A percentile compares a stretch with the other conserved stretches of the same genome.
These are phyloP conservation scores for Tanytarsus gracilentus DNA, from an alignment of 2,888 invertebrate genomes.

Conservation along the genomic window DNA sequence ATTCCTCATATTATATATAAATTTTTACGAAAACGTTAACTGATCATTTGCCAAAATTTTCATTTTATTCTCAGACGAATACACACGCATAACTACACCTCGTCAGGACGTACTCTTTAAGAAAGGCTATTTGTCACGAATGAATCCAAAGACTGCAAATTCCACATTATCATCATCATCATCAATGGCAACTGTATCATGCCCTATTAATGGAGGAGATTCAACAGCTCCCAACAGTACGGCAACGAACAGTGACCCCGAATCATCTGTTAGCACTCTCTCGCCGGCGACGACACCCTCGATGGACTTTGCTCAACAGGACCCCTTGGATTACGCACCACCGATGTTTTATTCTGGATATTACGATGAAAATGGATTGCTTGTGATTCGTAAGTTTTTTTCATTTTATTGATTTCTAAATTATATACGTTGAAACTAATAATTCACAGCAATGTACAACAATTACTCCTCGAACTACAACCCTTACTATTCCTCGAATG, in stretches of 20 bases:
- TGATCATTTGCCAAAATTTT: too few species aligned
- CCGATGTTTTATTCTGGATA: conserved; percentile 37
- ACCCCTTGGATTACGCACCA: conserved; percentile 2
- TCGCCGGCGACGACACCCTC: conserved; percentile 29
- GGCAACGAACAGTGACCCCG: conserved; percentile 8
- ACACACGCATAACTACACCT: conserved; percentile 60
- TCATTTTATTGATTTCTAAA: conserved; percentile 31
- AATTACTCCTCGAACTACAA: conserved; percentile 20
- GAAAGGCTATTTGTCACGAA: conserved; percentile 54
- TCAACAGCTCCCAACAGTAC: conserved; percentile 9
- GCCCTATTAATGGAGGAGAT: conserved; percentile 1
- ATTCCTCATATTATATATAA: too few species aligned
- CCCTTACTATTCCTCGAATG: conserved; percentile 8
- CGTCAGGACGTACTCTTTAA: conserved; percentile 61
- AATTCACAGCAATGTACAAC: conserved; percentile 20
- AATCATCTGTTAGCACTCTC: conserved; percentile 31
- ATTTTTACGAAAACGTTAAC: not conserved
- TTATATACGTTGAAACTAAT: not conserved
- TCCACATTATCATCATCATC: too few species aligned
- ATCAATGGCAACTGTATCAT: conserved; percentile 33
- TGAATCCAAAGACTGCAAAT: conserved; percentile 39
- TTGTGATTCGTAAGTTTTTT: conserved; percentile 39
- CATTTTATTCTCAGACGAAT: conserved; percentile 51
- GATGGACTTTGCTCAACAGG: conserved; percentile 16
- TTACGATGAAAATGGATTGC: conserved; percentile 44